phyloP scores from a whole-genome alignment of 2,888 invertebrate genomes.

The Drosophila aldrichi region DNA sequence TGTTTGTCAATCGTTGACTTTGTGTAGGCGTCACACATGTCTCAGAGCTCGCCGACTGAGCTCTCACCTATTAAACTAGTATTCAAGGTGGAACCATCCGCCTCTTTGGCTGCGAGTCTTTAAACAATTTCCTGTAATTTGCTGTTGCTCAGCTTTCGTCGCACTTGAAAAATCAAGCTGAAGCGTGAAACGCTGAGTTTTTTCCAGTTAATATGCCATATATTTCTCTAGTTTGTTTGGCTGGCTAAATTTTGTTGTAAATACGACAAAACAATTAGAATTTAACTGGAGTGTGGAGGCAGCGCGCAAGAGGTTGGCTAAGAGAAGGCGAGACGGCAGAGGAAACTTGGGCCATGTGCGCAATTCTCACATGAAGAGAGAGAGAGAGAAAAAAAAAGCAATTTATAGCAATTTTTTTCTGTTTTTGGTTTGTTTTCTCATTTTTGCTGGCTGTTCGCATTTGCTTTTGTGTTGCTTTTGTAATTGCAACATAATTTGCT shows the following conservation, averaged over 20 bases:
- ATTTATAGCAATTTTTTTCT: conserved; percentile 26
- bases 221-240: conserved; percentile 18
- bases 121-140: conserved; percentile 65
- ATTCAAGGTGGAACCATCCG: conserved; percentile 70
- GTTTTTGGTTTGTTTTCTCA: conserved; percentile 31
- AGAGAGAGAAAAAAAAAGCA: conserved; percentile 27
- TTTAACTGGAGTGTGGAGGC: conserved; percentile 41
- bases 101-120: conserved; percentile 12
- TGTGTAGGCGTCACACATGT: conserved; percentile 26
- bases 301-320: background rate
- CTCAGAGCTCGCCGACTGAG: background rate
- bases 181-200: conserved; percentile 44
- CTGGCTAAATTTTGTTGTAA: conserved; percentile 31
- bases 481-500: conserved; percentile 81
- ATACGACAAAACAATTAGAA: conserved; percentile 60
- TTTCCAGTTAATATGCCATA: conserved; percentile 24
- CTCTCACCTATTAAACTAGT: conserved; percentile 56
- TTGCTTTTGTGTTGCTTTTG: conserved; percentile 73
- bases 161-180: conserved; percentile 58
- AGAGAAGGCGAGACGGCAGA: background rate
- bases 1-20: conserved; percentile 49
- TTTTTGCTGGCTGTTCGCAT: conserved; percentile 56
- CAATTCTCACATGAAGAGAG: conserved; percentile 54
- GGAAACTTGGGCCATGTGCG: conserved; percentile 41
- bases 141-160: conserved; percentile 55